Evolutionary conservation across 2,113 vertebrate species (phyloP), one percentile per base, ranked within the genome.

Genomic region (Coreoperca whiteheadi): DNA sequence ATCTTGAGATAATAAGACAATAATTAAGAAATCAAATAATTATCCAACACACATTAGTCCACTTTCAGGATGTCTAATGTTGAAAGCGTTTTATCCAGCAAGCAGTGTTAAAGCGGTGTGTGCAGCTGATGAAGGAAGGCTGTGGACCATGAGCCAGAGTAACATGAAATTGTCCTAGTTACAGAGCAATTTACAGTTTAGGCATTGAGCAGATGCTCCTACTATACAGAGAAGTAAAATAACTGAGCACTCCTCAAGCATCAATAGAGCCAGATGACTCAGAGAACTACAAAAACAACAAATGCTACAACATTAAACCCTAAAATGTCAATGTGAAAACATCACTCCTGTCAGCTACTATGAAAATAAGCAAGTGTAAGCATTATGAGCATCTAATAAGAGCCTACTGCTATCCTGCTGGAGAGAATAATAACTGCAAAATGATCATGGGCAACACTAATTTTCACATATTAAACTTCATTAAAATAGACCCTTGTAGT

Each of bases 181-280:
- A 85, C 69, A 66, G 61, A 86, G 74, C 64, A 67, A 84, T 87
- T 80, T 75, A 90, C 72, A 85, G 87, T 79, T 76, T 16, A 39
- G 64, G 56, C 79, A 84, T 11, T 57, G 57, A 90, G 67, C 82
- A 92, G 82, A 88, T 80, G 88, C 72, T 82, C 16, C 48, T 60
- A 56, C 60, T 69, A 77, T 28, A 84, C 46, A 72, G 48, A 83
- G 81, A 21, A 23, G 67, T 84, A 59, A 88, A 75, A 67, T 50
- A 64, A 86, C 65, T 76, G 63, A 77, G 72, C 16, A 30, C 48
- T 65, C 43, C 65, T 80, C 43, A 37, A 81, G 60, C 83, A 71
- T 74, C 43, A 69, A 67, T 25, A 51, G 30, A 79, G 81, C 37
- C 77, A 57, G 64, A 72, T 66, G 69, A 83, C 79, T 87, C 69